Percentiles rank a stretch among this genome's conserved stretches.
Evolutionary conservation across 2,113 vertebrate genomes (phyloP).

Genomic region (Anarrhichthys ocellatus): DNA sequence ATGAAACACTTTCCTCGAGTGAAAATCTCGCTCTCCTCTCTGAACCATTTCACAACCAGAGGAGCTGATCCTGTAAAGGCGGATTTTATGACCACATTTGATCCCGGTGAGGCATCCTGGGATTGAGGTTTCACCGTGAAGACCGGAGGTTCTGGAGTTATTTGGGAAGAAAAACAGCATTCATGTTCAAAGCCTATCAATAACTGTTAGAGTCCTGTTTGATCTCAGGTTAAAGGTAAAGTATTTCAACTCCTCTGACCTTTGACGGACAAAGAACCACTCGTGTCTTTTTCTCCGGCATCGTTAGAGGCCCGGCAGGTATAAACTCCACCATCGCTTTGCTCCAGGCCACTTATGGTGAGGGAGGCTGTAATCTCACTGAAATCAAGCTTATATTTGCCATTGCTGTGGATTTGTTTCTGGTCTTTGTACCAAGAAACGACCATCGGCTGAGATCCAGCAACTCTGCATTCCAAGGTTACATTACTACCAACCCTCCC

Average conservation of each 20-base stretch:
- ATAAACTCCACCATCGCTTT: conserved; percentile 89
- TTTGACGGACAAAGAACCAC: conserved; percentile 90
- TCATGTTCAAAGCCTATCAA: conserved; percentile 21
- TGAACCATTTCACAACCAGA: conserved; percentile 91
- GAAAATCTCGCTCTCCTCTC: conserved; percentile 89
- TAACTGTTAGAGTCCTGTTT: not conserved
- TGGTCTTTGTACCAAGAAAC: conserved; percentile 93
- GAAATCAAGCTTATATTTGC: conserved; percentile 86
- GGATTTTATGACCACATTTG: conserved; percentile 87
- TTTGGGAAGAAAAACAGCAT: conserved; percentile 76
- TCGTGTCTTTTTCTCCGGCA: conserved; percentile 90
- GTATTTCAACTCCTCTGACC: conserved; percentile 82
- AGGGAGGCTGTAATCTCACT: conserved; percentile 89
- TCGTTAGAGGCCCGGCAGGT: conserved; percentile 90
- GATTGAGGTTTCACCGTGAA: conserved; percentile 88
- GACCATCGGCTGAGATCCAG: conserved; percentile 92
- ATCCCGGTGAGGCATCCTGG: conserved; percentile 87
- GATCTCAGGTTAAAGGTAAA: not conserved
- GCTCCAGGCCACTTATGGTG: conserved; percentile 85
- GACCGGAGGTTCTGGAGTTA: conserved; percentile 90
- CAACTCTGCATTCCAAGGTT: conserved; percentile 91
- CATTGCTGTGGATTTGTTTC: conserved; percentile 83
- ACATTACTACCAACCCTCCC: conserved; percentile 81
- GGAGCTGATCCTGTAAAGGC: conserved; percentile 91
- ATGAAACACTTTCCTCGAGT: conserved; percentile 91